A percentile compares a stretch with the other conserved stretches of the same genome.
Evolutionary conservation across 1,140 invertebrate species (phyloP).

Genomic region (Zaprionus ghesquierei): DNA sequence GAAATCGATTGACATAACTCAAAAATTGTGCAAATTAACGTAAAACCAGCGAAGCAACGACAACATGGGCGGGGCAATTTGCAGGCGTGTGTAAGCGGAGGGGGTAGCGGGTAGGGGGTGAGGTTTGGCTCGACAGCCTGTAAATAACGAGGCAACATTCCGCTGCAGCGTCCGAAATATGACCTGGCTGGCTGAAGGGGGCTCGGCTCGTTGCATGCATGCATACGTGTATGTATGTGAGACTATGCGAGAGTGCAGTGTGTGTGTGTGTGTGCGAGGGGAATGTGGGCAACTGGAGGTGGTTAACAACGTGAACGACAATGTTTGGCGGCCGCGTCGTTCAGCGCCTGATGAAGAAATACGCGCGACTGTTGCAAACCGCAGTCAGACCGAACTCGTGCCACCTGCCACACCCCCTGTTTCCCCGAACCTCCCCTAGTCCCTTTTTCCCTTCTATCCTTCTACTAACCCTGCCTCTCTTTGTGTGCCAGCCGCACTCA

Average conservation of each 20-base stretch:
- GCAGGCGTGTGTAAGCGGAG: not conserved
- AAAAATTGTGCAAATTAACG: conserved; percentile 71
- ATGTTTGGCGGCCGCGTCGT: conserved; percentile 51
- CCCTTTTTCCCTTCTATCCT: too few relatives aligned
- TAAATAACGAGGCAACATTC: conserved; percentile 37
- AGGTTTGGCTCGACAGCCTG: conserved; percentile 20
- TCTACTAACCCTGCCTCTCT: not conserved
- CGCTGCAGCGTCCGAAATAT: conserved; percentile 48
- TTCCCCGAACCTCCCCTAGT: not conserved
- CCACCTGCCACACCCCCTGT: not conserved
- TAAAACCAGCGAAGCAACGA: conserved; percentile 59
- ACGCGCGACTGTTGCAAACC: conserved; percentile 57
- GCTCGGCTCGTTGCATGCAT: not conserved
- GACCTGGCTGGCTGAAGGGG: conserved; percentile 27
- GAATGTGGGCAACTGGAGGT: not conserved
- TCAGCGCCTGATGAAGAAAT: conserved; percentile 54
- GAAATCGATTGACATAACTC: conserved; percentile 71
- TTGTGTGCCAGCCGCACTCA: conserved; percentile 24
- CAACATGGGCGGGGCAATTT: conserved; percentile 37
- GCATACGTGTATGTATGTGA: not conserved
- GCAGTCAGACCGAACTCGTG: conserved; percentile 32
- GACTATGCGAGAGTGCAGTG: not conserved
- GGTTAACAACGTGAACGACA: conserved; percentile 24
- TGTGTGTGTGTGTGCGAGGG: not conserved
- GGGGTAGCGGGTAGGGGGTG: not conserved